These are phyloP conservation scores for Hypomecis atomaria DNA, from an alignment of 2,888 invertebrate genomes.

Conservation along the genomic window DNA sequence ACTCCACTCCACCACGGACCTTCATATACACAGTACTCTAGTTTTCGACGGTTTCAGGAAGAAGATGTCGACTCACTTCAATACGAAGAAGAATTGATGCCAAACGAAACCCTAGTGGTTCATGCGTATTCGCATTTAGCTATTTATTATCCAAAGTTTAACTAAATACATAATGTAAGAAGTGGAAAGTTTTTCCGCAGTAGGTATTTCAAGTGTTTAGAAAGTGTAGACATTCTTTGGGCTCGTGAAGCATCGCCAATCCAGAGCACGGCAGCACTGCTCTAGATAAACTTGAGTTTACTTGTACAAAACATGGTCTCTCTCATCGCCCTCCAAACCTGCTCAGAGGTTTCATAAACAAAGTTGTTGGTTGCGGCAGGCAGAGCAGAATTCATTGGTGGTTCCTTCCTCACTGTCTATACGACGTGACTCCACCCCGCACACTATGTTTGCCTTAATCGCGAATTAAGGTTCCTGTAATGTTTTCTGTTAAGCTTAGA, in stretches of 20 bases:
- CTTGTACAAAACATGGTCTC: no score
- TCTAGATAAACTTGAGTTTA: no score
- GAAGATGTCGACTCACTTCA: background rate
- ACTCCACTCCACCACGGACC: slow-evolving; percentile 75
- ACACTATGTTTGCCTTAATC: slow-evolving; percentile 83
- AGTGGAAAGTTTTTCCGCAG: no score
- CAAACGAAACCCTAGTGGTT: background rate
- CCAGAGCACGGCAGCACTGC: no score
- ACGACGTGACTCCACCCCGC: slow-evolving; percentile 66
- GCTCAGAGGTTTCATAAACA: background rate
- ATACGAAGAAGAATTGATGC: background rate
- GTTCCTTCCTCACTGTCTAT: slow-evolving; percentile 12
- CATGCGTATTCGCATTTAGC: no score
- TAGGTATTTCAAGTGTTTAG: no score
- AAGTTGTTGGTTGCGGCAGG: slow-evolving; percentile 3
- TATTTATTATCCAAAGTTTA: no score
- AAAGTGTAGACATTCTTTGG: no score
- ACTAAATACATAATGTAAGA: no score
- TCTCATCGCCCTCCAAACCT: slow-evolving; percentile 11
- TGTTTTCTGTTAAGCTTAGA: slow-evolving; percentile 80
- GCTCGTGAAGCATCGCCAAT: no score
- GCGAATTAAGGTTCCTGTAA: slow-evolving; percentile 82
- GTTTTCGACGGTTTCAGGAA: slow-evolving; percentile 2
- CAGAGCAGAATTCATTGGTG: background rate
- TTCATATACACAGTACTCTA: slow-evolving; percentile 21